Percentiles rank a stretch among this genome's conserved stretches.
Evolutionary conservation across 2,888 invertebrate species (phyloP).

Genomic region (Sinelater perroti): DNA sequence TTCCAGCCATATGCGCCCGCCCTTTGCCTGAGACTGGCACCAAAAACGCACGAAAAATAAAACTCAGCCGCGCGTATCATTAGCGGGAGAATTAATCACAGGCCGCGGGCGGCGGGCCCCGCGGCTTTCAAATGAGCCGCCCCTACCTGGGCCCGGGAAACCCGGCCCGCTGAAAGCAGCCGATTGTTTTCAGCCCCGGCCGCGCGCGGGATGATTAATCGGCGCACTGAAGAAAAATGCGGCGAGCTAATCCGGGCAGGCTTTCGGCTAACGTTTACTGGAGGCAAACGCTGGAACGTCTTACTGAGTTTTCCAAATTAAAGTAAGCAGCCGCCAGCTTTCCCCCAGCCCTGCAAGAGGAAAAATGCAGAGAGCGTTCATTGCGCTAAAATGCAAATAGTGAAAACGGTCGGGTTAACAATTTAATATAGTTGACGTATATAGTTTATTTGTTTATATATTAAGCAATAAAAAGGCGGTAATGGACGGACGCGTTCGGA

Average conservation of each 20-base stretch:
- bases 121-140: neutral
- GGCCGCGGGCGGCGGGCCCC: neutral
- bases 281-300: too few relatives aligned
- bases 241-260: conserved; percentile 10
- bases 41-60: neutral
- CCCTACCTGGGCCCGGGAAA: neutral
- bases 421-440: too few relatives aligned
- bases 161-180: conserved; percentile 7
- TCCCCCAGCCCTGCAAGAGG: too few relatives aligned
- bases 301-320: too few relatives aligned
- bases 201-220: conserved; percentile 14
- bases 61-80: neutral
- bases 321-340: too few relatives aligned
- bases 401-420: neutral
- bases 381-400: too few relatives aligned
- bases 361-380: too few relatives aligned
- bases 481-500: neutral
- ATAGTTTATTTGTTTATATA: neutral
- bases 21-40: too few relatives aligned
- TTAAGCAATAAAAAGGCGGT: neutral
- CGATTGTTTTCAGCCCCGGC: conserved; percentile 9
- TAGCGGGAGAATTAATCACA: neutral
- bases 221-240: conserved; percentile 16
- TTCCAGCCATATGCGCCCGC: too few relatives aligned
- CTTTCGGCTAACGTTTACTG: conserved; percentile 14